Evolutionary conservation across 2,888 invertebrate species (phyloP), one percentile per base, ranked within the genome.

Genomic region (Nebria brevicollis): DNA sequence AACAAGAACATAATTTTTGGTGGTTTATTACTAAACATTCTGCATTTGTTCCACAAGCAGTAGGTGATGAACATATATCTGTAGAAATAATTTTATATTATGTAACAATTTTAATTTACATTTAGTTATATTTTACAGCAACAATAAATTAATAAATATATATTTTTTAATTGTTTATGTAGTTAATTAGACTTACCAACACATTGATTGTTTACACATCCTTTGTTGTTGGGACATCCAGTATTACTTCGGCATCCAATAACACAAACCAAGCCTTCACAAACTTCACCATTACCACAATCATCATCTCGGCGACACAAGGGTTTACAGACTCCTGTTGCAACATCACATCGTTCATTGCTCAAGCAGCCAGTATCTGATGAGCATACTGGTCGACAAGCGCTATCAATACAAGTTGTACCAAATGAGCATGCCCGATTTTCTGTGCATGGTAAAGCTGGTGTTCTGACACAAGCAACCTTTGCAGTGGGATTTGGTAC

Each of bases 401-500:
- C 91, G 54, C 92, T 92, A 77, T 94, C 93, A 82, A 94, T 92
- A 87, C 97, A 97, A 78, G 94, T 92, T 87, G 93, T 92, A 10
- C 94, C 95, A 15, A 90, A 87, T 6, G 91, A 89, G 87, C 97
- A 97, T 85, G 95, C 95, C 77, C 94, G 92, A 85, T 96, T 96
- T 85, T 93, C 93, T 64, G 90, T 91, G 86, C 97, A 97, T n/a
- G 92, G 91, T 20, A 92, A 89, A 11, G 95, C 92, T 0, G 96
- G 96, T 11, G 95, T 92, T 85, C 97, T 91, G 0, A 96, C 94
- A 86, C 97, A 97, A 0, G 96, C 97, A 64, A 97, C 93, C 86
- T 96, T 95, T 0, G 97, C 94, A 1, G 96, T 95, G 75, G 97
- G 97, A 88, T 95, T 97, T 11, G 97, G 95, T 85, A 97, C 95